Conservation (phyloP, 1,140 invertebrate species). For the Orchesella cincta region DNA sequence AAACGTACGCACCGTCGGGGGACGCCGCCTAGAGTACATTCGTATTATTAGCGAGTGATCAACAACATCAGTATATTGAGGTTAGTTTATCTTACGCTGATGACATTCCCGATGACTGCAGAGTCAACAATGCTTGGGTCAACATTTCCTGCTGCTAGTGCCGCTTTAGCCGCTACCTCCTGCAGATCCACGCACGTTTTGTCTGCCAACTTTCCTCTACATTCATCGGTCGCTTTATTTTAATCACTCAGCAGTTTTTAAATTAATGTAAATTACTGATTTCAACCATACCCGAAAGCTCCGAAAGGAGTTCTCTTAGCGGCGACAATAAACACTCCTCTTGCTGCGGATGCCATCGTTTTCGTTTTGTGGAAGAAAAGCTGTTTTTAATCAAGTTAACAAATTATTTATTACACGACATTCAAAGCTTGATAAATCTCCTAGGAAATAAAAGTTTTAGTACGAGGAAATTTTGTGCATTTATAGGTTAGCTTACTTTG, state of each 20-base stretch:
- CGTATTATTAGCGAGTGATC: background rate
- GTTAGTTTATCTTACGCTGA: conserved; percentile 66
- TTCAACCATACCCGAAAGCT: conserved; percentile 76
- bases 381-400: too few relatives aligned
- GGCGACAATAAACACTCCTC: conserved; percentile 92
- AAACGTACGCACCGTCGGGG: conserved; percentile 81
- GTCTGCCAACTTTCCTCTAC: conserved; percentile 77
- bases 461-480: too few relatives aligned
- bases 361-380: too few relatives aligned
- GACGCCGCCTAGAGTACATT: conserved; percentile 65
- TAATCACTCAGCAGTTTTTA: too few relatives aligned
- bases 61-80: background rate
- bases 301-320: conserved; percentile 99
- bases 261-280: too few relatives aligned
- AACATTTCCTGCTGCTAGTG: conserved; percentile 77
- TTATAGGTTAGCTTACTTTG: too few relatives aligned
- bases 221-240: too few relatives aligned
- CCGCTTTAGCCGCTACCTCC: conserved; percentile 77
- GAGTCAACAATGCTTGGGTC: conserved; percentile 80
- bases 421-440: too few relatives aligned
- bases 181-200: conserved; percentile 81
- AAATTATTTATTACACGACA: too few relatives aligned
- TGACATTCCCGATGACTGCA: conserved; percentile 87
- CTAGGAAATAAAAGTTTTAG: too few relatives aligned
- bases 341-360: too few relatives aligned